phyloP scores from a whole-genome alignment of 2,113 vertebrate genomes.

The Serilophus lunatus region DNA sequence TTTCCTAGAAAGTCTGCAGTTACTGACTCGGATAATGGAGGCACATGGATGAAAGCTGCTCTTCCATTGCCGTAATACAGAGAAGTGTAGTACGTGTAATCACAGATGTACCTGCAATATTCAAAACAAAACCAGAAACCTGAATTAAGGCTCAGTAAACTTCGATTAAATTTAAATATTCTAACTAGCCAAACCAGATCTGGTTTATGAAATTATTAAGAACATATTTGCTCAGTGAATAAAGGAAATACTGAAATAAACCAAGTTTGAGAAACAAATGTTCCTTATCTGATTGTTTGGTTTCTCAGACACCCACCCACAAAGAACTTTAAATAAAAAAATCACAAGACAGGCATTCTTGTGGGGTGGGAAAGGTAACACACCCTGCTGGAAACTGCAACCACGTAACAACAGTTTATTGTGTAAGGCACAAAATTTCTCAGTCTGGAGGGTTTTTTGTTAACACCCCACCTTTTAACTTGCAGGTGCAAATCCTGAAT shows the following conservation, averaged over 20 bases:
- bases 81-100: slow-evolving; percentile 82
- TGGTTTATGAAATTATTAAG: slow-evolving; percentile 6
- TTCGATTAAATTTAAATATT: neutral
- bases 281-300: slow-evolving; percentile 31
- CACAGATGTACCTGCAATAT: slow-evolving; percentile 78
- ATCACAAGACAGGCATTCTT: neutral
- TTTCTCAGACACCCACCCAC: slow-evolving; percentile 20
- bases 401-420: neutral
- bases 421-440: neutral
- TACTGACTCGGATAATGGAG: slow-evolving; percentile 57
- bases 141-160: neutral
- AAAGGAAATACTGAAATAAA: slow-evolving; percentile 38
- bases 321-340: neutral
- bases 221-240: neutral
- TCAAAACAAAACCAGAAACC: neutral
- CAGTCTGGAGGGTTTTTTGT: neutral
- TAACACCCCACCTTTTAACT: neutral
- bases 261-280: slow-evolving; percentile 5
- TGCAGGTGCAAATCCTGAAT: neutral
- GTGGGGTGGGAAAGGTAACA: neutral
- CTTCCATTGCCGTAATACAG: slow-evolving; percentile 70
- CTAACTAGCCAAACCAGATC: slow-evolving; percentile 15
- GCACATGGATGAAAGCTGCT: slow-evolving; percentile 79
- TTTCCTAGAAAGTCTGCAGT: slow-evolving; percentile 71
- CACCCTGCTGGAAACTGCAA: neutral